phyloP scores from a whole-genome alignment of 2,113 vertebrate genomes.

The Pelodiscus sinensis region DNA sequence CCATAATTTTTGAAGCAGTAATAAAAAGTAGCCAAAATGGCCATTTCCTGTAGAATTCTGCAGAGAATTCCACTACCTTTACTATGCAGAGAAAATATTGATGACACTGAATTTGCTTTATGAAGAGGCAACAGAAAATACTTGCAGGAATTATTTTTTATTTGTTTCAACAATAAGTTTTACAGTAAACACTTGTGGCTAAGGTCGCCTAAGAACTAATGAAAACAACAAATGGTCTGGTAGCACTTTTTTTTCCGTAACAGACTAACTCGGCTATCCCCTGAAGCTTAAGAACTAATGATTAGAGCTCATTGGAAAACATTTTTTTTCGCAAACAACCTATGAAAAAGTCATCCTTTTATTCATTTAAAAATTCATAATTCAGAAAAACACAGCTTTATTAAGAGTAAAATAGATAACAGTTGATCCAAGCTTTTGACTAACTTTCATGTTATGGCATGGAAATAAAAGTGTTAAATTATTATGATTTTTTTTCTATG shows the following conservation, averaged over 20 bases:
- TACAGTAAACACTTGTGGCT: not conserved
- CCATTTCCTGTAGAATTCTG: not conserved
- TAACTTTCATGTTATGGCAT: not conserved
- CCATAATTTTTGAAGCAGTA: conserved; percentile 46
- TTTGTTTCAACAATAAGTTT: not conserved
- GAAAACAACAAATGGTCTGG: not conserved
- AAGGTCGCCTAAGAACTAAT: not conserved
- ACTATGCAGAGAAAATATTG: not conserved
- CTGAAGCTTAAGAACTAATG: not conserved
- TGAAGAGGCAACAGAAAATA: not conserved
- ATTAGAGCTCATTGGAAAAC: not conserved
- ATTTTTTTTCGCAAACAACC: not conserved
- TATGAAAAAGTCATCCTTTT: not conserved
- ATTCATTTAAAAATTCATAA: not conserved
- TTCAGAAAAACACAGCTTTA: not conserved
- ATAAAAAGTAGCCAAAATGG: not conserved
- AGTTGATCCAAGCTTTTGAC: not conserved
- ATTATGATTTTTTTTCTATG: not conserved
- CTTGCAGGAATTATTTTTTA: not conserved
- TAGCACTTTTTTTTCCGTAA: no score
- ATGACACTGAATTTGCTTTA: not conserved
- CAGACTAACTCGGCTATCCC: no score
- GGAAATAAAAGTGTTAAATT: not conserved
- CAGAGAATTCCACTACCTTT: not conserved
- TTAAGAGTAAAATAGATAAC: not conserved